Evolutionary conservation across 2,113 vertebrate species (phyloP).

Genomic region (Onychorhynchus coronatus): DNA sequence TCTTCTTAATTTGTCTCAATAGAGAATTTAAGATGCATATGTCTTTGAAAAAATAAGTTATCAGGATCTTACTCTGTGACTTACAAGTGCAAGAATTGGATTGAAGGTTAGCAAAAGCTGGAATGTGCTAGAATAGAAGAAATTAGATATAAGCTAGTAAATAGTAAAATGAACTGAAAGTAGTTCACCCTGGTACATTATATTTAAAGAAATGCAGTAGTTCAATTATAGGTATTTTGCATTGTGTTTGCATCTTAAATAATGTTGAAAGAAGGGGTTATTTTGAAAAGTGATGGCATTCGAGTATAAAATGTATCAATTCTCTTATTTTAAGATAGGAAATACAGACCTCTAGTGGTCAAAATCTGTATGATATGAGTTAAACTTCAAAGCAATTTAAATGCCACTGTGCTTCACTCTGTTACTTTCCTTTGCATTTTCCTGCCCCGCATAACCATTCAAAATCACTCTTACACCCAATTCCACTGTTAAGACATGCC

Average conservation of each 20-base stretch:
- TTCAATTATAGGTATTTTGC: neutral
- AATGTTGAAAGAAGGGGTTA: neutral
- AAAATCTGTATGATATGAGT: neutral
- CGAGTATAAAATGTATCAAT: neutral
- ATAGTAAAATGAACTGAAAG: neutral
- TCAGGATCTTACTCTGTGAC: neutral
- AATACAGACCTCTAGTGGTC: slow-evolving; percentile 79
- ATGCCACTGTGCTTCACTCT: neutral
- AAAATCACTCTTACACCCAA: neutral
- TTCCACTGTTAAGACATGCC: neutral
- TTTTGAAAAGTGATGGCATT: neutral
- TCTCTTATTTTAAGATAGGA: slow-evolving; percentile 32
- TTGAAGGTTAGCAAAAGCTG: neutral
- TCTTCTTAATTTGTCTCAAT: neutral
- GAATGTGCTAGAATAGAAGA: neutral
- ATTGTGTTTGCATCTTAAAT: neutral
- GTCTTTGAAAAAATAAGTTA: neutral
- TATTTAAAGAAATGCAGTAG: neutral
- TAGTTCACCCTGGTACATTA: neutral
- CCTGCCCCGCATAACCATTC: neutral
- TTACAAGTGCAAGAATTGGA: neutral
- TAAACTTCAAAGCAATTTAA: neutral
- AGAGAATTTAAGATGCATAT: neutral
- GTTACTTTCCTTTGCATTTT: neutral
- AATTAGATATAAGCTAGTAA: neutral